Conservation (phyloP, 1,140 invertebrate species). For the Phymorhynchus buccinoides region DNA sequence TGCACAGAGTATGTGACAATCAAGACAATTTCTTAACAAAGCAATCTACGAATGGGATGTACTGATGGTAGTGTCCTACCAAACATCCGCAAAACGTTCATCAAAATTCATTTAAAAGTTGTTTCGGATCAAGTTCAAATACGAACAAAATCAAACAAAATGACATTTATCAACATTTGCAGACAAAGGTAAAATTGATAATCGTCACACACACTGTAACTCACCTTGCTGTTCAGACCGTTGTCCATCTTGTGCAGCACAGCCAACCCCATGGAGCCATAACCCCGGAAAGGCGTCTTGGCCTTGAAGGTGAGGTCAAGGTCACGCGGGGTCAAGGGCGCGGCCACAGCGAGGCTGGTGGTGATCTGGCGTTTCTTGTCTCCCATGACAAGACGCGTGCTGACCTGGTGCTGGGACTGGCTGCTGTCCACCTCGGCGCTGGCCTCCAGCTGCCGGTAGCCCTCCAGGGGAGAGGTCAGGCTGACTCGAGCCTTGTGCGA, state of each 20-base stretch:
- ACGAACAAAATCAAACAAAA: too few species aligned
- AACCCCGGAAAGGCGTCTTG: slow-evolving; percentile 27
- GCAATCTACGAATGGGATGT: too few species aligned
- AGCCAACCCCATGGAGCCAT: neutral
- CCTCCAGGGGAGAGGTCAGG: slow-evolving; percentile 59
- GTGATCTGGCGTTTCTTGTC: slow-evolving; percentile 26
- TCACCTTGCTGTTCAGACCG: slow-evolving; percentile 10
- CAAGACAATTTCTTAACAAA: too few species aligned
- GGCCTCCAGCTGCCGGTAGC: slow-evolving; percentile 35
- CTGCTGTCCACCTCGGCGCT: slow-evolving; percentile 22
- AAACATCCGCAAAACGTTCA: too few species aligned
- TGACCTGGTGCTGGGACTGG: slow-evolving; percentile 23
- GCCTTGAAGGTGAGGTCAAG: slow-evolving; percentile 27
- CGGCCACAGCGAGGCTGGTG: slow-evolving; percentile 27
- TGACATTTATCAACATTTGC: too few species aligned
- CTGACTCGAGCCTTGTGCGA: slow-evolving; percentile 44
- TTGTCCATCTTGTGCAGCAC: slow-evolving; percentile 9
- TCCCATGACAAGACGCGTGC: slow-evolving; percentile 15
- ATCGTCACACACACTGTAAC: too few species aligned
- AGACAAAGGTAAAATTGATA: too few species aligned
- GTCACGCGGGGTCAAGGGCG: slow-evolving; percentile 25
- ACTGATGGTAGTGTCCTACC: too few species aligned
- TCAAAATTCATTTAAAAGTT: too few species aligned
- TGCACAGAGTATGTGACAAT: too few species aligned
- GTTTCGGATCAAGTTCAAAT: too few species aligned